These are phyloP conservation scores for Montifringilla adamsi DNA, from an alignment of 2,113 vertebrate species.

Conservation along the genomic window DNA sequence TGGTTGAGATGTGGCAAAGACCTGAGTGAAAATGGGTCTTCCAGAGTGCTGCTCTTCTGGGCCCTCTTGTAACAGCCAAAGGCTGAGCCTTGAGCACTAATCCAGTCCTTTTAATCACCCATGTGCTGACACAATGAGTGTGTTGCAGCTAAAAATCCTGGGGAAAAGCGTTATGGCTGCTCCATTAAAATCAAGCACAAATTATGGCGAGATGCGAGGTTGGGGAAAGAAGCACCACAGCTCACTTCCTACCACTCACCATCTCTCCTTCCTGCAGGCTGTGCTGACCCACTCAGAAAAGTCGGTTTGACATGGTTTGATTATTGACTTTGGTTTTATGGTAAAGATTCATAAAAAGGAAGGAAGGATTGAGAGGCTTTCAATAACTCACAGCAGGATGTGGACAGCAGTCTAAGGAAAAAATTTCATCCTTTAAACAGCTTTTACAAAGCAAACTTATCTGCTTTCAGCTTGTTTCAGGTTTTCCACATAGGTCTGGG, in stretches of 20 bases:
- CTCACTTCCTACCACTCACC: not conserved
- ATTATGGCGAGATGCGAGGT: accelerated
- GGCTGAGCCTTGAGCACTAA: not conserved
- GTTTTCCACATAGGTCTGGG: not conserved
- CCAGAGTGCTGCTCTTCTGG: not conserved
- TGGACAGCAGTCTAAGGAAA: not conserved
- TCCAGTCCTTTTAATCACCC: not conserved
- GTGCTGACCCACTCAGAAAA: not conserved
- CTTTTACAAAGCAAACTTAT: not conserved
- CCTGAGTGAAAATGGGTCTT: not conserved
- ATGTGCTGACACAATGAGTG: not conserved
- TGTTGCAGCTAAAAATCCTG: not conserved
- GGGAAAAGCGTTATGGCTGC: not conserved
- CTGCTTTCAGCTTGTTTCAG: not conserved
- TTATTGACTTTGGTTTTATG: not conserved
- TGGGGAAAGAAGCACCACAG: not conserved
- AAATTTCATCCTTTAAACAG: not conserved
- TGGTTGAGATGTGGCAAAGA: not conserved
- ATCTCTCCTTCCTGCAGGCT: not conserved
- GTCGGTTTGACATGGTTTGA: not conserved
- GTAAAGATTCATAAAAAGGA: not conserved
- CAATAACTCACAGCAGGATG: not conserved
- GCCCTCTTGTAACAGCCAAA: not conserved
- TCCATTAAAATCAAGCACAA: not conserved
- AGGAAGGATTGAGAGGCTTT: not conserved